Base-by-base conservation (phyloP, 2,797 vertebrate genomes). In the Eutrigla gurnardus region DNA sequence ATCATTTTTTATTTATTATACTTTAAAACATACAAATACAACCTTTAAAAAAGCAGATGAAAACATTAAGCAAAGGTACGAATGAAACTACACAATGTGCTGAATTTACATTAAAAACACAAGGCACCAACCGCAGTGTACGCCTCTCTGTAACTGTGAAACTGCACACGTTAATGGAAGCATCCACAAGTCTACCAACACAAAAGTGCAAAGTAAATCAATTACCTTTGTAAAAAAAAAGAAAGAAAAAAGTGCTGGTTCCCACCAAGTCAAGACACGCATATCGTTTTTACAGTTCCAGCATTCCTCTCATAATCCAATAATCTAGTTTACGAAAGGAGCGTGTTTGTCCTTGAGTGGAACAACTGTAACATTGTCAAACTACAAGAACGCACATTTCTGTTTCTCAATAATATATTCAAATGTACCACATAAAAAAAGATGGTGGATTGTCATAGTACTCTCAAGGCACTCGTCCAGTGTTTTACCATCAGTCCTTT, bases 1-100 rank as follows among this genome's bases (percentile, higher is more conserved):
- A 80, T 54, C 7, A 60, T 55, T 84, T 84, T 80, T 82, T 67
- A 78, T 89, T 91, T 80, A 68, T 86, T 85, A 89, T 81, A 14
- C 42, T 86, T 89, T 70, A 78, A 89, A 92, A 93, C 73, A 87
- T 79, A 90, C 52, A 89, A 87, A 87, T 70, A 86, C 14, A 40
- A 82, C 12, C 47, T 77, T 25, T 81, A 76, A 81, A 83, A 89
- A 86, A 82, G 72, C 74, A 75, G 54, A 33, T 79, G 46, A 84
- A 88, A 81, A 73, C 43, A 75, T 42, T 3, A 63, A 82, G 82
- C 68, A 77, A 70, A 76, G 25, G 5, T 32, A 78, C 57, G 42
- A 55, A 12, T 66, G 33, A 71, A 49, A 77, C 37, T 45, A 77
- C 50, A 65, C 14, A 2, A 55, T 39, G 45, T 39, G 52, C 13